Percentiles rank a stretch among this genome's conserved stretches.
Conservation (phyloP, 2,797 vertebrate genomes). For the Crypturellus tataupa region DNA sequence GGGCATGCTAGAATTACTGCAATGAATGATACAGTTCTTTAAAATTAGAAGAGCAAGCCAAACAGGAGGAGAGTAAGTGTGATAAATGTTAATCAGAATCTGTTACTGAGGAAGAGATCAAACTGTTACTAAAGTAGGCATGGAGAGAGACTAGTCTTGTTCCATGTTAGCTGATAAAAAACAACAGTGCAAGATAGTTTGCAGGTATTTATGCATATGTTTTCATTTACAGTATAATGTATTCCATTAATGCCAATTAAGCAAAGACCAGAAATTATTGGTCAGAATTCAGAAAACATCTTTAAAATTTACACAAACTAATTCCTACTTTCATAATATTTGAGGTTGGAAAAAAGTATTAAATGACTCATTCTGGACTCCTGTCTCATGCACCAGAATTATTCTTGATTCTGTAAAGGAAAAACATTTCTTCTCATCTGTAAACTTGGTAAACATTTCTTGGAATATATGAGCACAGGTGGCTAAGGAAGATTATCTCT, state of each 20-base stretch:
- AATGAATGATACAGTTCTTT: background rate
- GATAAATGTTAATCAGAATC: background rate
- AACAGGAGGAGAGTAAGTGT: background rate
- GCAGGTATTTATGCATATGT: background rate
- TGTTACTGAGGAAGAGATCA: background rate
- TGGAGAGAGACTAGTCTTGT: background rate
- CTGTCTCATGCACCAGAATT: background rate
- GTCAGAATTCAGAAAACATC: background rate
- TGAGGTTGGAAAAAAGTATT: background rate
- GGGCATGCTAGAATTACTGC: background rate
- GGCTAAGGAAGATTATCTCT: background rate
- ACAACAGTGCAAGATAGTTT: background rate
- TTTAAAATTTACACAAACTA: background rate
- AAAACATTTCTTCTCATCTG: background rate
- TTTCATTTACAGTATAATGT: background rate
- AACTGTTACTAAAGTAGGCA: background rate
- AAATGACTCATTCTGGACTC: background rate
- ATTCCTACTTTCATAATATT: background rate
- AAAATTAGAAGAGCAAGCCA: background rate
- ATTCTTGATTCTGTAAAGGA: background rate
- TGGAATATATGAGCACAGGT: background rate
- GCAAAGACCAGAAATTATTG: background rate
- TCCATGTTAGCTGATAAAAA: background rate
- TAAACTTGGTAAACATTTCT: no score
- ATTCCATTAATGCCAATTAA: background rate